Base-by-base conservation (phyloP, 2,888 invertebrate species). In the Prenolepis imparis region DNA sequence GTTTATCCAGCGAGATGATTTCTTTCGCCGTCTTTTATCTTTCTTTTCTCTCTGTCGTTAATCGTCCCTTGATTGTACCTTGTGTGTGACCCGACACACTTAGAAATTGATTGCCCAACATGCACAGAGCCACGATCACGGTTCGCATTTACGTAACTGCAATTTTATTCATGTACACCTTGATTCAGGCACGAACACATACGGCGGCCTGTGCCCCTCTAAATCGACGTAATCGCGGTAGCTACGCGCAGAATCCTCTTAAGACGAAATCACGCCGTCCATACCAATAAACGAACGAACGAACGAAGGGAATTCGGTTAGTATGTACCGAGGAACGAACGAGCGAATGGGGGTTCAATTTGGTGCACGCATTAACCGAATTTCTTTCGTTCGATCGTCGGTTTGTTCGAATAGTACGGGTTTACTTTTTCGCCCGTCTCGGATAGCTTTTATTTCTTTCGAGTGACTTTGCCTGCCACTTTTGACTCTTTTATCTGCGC, bases 111-210 rank as follows among this genome's bases (percentile, higher is more conserved):
- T 90, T 91, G 89, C 86, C 55, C 85, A 87, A 88, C 84, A 70
- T 59, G 67, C 41, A 32, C 83, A 24, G 66, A 77, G 78, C 75
- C 83, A 74, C 59, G 83, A 81, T 59, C 67, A 55, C 72, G 48
- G 63, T 82, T 52, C 41, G 82, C 74, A 78, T 87, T 90, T 91
- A 89, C 88, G 86, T 91, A 90, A 90, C 89, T 85, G 66, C 74
- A 84, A 84, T 90, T 91, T 89, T 90, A 90, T 90, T 90, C 90
- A 90, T 90, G 82, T 52, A 52, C 77, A 75, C 84, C 86, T 73
- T 84, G 83, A 75, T 73, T 82, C 64, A 64, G 44, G 82, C 61
- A 67, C 68, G 24, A 67, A 85, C 36, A 44, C 78, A 82, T 67
- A 48, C 18, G 57, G 57, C 39, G 59, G 36, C 28, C n/a, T 24